Conservation (phyloP, 2,113 vertebrate genomes). For the pig (Sus scrofa) region DNA sequence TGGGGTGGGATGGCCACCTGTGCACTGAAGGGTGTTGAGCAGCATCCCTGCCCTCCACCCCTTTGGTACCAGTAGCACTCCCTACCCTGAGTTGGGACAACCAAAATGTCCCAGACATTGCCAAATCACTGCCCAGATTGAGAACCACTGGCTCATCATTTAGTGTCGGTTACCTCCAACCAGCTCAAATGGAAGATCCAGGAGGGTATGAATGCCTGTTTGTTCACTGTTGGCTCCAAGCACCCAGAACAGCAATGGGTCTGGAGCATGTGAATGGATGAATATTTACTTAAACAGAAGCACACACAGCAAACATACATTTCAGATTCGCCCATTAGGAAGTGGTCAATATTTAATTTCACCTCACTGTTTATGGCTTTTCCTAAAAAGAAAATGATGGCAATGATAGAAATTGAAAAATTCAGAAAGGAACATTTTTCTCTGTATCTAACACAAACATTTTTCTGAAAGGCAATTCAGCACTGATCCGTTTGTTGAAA, state of each 20-base stretch:
- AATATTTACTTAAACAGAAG: not conserved
- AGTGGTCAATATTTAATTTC: not conserved
- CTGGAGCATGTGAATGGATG: not conserved
- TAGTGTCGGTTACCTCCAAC: not conserved
- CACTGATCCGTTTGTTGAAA: slow-evolving; percentile 9
- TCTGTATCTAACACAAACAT: not conserved
- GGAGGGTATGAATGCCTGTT: not conserved
- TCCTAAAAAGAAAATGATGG: not conserved
- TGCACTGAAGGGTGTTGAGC: not conserved
- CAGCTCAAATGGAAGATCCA: not conserved
- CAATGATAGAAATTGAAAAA: not conserved
- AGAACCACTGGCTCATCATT: not conserved
- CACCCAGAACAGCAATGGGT: not conserved
- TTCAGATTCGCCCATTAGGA: not conserved
- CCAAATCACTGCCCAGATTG: not conserved
- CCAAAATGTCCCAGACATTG: not conserved
- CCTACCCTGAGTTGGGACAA: not conserved
- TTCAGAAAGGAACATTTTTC: not conserved
- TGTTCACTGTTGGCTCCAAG: not conserved
- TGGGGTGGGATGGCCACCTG: too few species aligned
- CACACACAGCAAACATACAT: not conserved
- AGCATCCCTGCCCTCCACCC: not conserved
- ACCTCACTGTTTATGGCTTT: not conserved
- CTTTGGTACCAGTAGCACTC: not conserved
- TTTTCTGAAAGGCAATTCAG: slow-evolving; percentile 55